phyloP scores from a whole-genome alignment of 2,113 vertebrate species.

The Dipodomys ordii region DNA sequence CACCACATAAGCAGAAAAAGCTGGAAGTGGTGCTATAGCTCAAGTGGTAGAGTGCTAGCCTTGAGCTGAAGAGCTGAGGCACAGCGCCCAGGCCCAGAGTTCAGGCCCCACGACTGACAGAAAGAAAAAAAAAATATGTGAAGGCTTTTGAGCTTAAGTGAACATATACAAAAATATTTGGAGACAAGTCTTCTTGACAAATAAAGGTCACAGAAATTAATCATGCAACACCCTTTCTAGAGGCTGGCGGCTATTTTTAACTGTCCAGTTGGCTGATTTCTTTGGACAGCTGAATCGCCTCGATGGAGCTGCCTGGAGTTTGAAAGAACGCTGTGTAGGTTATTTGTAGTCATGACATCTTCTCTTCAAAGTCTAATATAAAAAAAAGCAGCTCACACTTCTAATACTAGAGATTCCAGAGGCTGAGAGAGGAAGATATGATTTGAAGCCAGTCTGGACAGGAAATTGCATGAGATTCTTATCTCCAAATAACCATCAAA shows the following conservation, averaged over 20 bases:
- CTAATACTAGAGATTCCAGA: no score
- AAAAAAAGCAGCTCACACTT: background rate
- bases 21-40: no score
- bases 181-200: background rate
- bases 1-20: no score
- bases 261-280: conserved; percentile 41
- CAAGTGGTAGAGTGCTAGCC: no score
- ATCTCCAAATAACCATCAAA: no score
- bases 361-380: background rate
- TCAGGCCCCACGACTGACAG: no score
- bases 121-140: no score
- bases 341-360: conserved; percentile 45
- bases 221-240: background rate
- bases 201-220: conserved; percentile 15
- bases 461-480: no score
- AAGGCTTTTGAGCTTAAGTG: background rate
- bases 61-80: no score
- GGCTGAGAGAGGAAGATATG: no score
- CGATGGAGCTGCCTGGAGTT: background rate
- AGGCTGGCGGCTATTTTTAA: conserved; percentile 66
- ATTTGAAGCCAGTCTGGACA: no score
- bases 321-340: background rate
- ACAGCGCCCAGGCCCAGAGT: no score
- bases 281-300: conserved; percentile 53
- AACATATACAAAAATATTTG: background rate